A percentile compares a stretch with the other conserved stretches of the same genome.
Evolutionary conservation across 30 jellyfish, hydroid and myxozoan species (phyloP).

Genomic region (Catostylus mosaicus): DNA sequence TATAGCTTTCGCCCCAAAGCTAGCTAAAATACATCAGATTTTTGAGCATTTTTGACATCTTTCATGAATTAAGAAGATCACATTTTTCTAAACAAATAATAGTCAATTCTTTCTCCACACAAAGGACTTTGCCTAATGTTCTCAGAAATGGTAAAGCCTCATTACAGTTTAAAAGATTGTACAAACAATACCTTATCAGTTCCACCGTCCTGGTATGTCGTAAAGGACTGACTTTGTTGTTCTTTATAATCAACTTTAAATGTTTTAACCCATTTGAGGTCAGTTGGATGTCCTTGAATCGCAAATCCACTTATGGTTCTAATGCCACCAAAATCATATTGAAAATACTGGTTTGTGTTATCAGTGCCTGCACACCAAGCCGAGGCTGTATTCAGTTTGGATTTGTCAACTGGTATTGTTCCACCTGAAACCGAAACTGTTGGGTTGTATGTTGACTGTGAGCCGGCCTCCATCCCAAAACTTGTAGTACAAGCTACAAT

Average conservation of each 20-base stretch:
- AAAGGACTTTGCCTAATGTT: too few relatives aligned
- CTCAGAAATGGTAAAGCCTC: too few relatives aligned
- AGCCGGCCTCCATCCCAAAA: constrained; percentile 68
- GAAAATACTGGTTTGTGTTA: constrained; percentile 15
- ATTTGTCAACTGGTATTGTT: constrained; percentile 17
- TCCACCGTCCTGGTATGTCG: constrained; percentile 51
- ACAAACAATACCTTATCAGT: constrained; percentile 26
- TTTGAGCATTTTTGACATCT: too few relatives aligned
- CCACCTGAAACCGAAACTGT: constrained; percentile 54
- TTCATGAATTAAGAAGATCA: too few relatives aligned
- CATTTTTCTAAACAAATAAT: too few relatives aligned
- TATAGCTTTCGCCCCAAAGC: too few relatives aligned
- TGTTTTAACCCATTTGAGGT: constrained; percentile 41
- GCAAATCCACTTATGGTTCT: constrained; percentile 63
- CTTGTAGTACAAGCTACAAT: constrained; percentile 35
- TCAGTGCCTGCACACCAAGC: constrained; percentile 55
- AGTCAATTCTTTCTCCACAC: too few relatives aligned
- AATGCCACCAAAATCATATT: constrained; percentile 36
- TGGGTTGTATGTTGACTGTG: constrained; percentile 24
- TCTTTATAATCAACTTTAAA: constrained; percentile 47
- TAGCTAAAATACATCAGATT: too few relatives aligned
- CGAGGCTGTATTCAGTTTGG: constrained; percentile 19
- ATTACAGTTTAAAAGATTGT: too few relatives aligned
- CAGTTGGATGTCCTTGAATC: constrained; percentile 61
- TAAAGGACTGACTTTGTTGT: constrained; percentile 4